Evolutionary conservation across 1,140 invertebrate species (phyloP), one percentile per base, ranked within the genome.

Genomic region (Nebria ingens): DNA sequence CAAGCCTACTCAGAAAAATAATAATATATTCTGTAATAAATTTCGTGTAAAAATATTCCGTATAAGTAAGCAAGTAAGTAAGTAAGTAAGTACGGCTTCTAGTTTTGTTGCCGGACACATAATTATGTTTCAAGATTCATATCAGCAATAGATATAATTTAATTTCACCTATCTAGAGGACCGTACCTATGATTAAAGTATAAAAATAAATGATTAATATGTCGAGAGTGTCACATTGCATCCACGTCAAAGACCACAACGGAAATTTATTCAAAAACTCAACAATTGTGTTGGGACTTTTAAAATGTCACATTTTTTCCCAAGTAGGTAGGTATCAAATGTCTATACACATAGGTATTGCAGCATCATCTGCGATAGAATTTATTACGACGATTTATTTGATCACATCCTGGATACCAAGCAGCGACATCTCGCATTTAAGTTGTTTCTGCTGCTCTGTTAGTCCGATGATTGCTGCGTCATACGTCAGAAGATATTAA

Each of bases 321-420:
- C 40, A 45, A 45, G 40, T n/a, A n/a, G 40, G 4, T 17, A 45
- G 9, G 17, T 45, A 45, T 45, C 40, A 45, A 45, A 45, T 45
- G 9, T 45, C 40, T 4, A 29, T 29, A 29, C 13, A 29, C 25
- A 29, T 29, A 29, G 4, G 25, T 29, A 29, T 29, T 45, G 9
- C 17, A 45, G 40, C 40, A 45, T 45, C 40, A n/a, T n/a, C n/a
- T n/a, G n/a, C n/a, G n/a, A n/a, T n/a, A n/a, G n/a, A 45, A 17
- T 45, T 45, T 45, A 45, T 45, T 45, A 45, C 15, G 17, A 45
- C 40, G 15, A 45, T 45, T 45, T 45, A 45, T 45, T 45, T 17
- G 3, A 45, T 45, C 9, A 12, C 40, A 4, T 11, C 9, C 13
- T 13, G 13, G 25, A 29, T 13, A 29, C 9, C 9, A 9, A 12